Evolutionary conservation across 30 jellyfish, hydroid and myxozoan species (phyloP).

Genomic region (Chrysaora quinquecirrha): DNA sequence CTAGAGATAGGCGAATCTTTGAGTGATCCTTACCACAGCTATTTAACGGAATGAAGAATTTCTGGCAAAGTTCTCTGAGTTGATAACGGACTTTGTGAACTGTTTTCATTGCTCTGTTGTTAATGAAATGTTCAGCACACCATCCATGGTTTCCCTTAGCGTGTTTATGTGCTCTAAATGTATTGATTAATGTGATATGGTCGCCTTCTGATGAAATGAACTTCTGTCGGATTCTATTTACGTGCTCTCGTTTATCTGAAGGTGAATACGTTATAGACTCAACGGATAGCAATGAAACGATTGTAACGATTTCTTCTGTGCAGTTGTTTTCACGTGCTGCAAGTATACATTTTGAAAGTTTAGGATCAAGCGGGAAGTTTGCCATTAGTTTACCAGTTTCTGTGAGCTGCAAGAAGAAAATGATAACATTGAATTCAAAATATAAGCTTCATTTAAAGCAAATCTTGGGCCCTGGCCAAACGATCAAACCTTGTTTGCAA

Average conservation of each 20-base stretch:
- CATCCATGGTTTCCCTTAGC: constrained; percentile 79
- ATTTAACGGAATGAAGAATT: constrained; percentile 39
- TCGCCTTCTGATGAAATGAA: constrained; percentile 94
- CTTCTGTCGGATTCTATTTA: constrained; percentile 62
- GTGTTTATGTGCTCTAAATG: constrained; percentile 82
- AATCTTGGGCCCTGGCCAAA: no score
- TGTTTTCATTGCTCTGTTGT: constrained; percentile 81
- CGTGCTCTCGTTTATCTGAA: constrained; percentile 73
- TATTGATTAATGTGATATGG: constrained; percentile 73
- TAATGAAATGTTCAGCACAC: constrained; percentile 90
- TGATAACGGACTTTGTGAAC: constrained; percentile 83
- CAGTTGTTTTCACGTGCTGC: constrained; percentile 87
- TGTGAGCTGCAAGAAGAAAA: constrained; percentile 65
- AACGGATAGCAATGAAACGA: constrained; percentile 87
- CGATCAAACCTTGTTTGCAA: no score
- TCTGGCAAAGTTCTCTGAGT: constrained; percentile 78
- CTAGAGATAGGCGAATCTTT: constrained; percentile 64
- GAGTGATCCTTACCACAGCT: constrained; percentile 85
- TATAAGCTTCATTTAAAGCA: no score
- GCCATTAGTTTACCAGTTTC: constrained; percentile 86
- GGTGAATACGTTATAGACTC: constrained; percentile 90
- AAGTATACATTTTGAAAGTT: constrained; percentile 74
- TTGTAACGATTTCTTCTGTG: constrained; percentile 84
- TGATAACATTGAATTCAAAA: neutral
- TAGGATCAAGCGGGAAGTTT: constrained; percentile 93